Evolutionary conservation across 2,797 vertebrate species (phyloP), one percentile per base, ranked within the genome.

Genomic region (Rhynchonycteris naso): DNA sequence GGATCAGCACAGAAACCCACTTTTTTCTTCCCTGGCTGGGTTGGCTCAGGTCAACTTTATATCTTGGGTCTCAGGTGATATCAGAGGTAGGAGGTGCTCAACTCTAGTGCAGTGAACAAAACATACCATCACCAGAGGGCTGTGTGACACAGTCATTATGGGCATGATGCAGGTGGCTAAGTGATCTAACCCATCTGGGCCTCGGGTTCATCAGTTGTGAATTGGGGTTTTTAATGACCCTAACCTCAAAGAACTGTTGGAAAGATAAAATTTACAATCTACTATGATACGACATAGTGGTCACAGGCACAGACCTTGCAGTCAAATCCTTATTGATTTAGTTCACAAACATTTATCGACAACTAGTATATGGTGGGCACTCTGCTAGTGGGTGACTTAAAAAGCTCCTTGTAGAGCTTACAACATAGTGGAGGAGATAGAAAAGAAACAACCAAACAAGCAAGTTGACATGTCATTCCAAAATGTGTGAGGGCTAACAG

Each of bases 301-400:
- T 66, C 61, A 52, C 52, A 47, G 66, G 38, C 16, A 65, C 4
- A 72, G 58, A 81, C 92, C 79, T 59, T 74, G 19, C 24, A 33
- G 18, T 30, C 47, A 78, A 75, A 43, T 93, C 18, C n/a, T 89
- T 90, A 61, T 65, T 72, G 88, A 68, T 58, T 93, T 69, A 74
- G 38, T 47, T 50, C n/a, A 79, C 7, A 87, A 80, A 30, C 76
- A 82, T 68, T 95, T 95, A 50, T 43, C 22, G n/a, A 61, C 28
- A 30, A 8, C 1, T 75, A 15, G 15, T 35, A n/a, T 66, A 5
- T 78, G n/a, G 56, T 33, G 93, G 65, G 30, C 2, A 50, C 2
- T 92, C 54, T 66, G 50, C 9, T 43, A 43, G 4, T 18, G 59
- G 19, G 11, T 43, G n/a, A 90, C 38, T 83, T 79, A 66, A 84